Percentiles rank a stretch among this genome's conserved stretches.
These are phyloP conservation scores for Eleginops maclovinus DNA, from an alignment of 2,113 vertebrate species.

Conservation along the genomic window DNA sequence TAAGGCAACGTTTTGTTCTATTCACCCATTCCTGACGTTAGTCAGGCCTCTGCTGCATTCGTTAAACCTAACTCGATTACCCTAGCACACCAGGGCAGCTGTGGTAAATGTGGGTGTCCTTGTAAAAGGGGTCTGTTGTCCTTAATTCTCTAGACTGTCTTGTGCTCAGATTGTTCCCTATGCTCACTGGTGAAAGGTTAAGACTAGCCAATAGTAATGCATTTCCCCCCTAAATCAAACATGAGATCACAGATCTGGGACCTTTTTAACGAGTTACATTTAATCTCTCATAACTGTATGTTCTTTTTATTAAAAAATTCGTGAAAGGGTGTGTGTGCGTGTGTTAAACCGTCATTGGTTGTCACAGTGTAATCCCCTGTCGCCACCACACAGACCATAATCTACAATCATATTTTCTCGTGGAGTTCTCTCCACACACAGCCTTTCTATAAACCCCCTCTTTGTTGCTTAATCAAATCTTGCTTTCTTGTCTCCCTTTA, in stretches of 20 bases:
- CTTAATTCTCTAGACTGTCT: conserved; percentile 62
- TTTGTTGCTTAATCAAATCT: not conserved
- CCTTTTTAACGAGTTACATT: not conserved
- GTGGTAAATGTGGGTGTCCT: conserved; percentile 77
- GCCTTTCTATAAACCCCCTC: not conserved
- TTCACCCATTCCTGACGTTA: conserved; percentile 78
- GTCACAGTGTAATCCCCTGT: not conserved
- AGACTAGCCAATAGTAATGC: conserved; percentile 18
- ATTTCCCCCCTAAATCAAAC: not conserved
- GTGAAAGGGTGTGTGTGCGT: conserved; percentile 8
- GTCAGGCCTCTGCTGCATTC: conserved; percentile 77
- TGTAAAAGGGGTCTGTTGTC: conserved; percentile 74
- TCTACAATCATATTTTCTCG: not conserved
- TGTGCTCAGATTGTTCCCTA: conserved; percentile 55
- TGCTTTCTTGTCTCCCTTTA: not conserved
- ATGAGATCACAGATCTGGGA: not conserved
- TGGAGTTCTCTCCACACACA: conserved; percentile 2
- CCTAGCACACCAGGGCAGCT: conserved; percentile 77
- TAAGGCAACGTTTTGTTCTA: conserved; percentile 63
- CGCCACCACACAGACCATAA: not conserved
- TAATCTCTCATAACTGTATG: not conserved
- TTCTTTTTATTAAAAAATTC: not conserved
- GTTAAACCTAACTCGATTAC: conserved; percentile 81
- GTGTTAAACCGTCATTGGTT: not conserved
- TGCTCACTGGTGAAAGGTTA: conserved; percentile 31